These are phyloP conservation scores for Shinisaurus crocodilurus DNA, from an alignment of 2,113 vertebrate genomes.

Conservation along the genomic window DNA sequence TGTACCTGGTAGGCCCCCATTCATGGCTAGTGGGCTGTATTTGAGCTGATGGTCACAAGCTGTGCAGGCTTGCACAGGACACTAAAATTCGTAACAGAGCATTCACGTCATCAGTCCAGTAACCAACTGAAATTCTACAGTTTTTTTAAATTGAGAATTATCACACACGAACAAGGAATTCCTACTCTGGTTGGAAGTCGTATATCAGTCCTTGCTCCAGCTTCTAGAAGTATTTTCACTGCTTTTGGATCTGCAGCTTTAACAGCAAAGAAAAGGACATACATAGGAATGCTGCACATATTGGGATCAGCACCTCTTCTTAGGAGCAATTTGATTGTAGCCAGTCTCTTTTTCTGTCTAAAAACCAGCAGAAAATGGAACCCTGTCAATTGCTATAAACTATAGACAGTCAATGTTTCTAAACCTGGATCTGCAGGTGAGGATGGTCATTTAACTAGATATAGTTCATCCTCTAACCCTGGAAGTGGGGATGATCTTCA, in stretches of 20 bases:
- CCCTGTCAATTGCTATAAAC: not conserved
- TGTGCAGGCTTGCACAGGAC: not conserved
- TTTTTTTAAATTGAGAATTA: not conserved
- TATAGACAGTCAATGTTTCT: not conserved
- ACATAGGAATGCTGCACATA: constrained; percentile 76
- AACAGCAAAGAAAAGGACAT: constrained; percentile 83
- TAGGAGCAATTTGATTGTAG: constrained; percentile 82
- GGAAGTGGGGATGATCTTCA: not conserved
- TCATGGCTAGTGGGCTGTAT: not conserved
- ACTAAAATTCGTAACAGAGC: not conserved
- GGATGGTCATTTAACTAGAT: not conserved
- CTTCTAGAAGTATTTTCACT: constrained; percentile 80
- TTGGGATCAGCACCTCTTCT: constrained; percentile 86
- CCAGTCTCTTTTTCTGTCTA: constrained; percentile 75
- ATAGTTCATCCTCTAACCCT: too few species aligned
- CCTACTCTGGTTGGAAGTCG: constrained; percentile 77
- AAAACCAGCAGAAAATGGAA: constrained; percentile 3
- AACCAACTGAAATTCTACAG: not conserved
- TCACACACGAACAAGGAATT: constrained; percentile 13
- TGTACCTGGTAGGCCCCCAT: not conserved
- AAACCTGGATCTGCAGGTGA: not conserved
- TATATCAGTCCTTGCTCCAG: constrained; percentile 81
- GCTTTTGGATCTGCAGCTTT: constrained; percentile 79
- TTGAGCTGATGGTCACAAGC: not conserved
- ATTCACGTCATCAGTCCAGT: not conserved